Conservation (phyloP, 2,113 vertebrate genomes). For the Enhydra lutris region DNA sequence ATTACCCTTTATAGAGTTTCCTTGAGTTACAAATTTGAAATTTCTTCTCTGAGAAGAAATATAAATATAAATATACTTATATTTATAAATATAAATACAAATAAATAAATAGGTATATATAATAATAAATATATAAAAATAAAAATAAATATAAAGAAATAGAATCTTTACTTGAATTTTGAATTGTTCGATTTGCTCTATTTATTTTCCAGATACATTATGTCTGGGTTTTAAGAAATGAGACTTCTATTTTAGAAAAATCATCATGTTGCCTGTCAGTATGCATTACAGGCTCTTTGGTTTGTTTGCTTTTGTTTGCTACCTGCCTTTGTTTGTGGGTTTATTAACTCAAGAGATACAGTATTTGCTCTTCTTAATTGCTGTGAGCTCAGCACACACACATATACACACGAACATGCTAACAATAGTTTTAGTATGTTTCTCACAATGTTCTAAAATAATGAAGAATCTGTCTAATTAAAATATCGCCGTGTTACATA, state of each 20-base stretch:
- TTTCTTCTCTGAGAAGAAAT: neutral
- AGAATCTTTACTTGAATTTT: slow-evolving; percentile 62
- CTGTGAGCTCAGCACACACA: neutral
- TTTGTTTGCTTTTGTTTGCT: slow-evolving; percentile 59
- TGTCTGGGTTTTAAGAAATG: slow-evolving; percentile 46
- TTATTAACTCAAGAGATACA: slow-evolving; percentile 34
- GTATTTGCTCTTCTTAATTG: neutral
- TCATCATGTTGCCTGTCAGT: slow-evolving; percentile 44
- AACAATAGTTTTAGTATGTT: neutral
- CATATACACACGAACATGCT: neutral
- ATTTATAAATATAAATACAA: too few species aligned
- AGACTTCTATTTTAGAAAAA: slow-evolving; percentile 43
- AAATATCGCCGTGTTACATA: slow-evolving; percentile 10
- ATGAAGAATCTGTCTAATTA: slow-evolving; percentile 37
- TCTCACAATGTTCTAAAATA: slow-evolving; percentile 8
- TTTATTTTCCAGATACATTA: slow-evolving; percentile 66
- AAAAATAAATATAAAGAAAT: neutral
- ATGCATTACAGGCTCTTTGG: slow-evolving; percentile 29
- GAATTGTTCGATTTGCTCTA: slow-evolving; percentile 69
- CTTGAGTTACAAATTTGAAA: neutral
- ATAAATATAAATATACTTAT: too few species aligned
- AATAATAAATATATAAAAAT: too few species aligned
- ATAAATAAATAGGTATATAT: too few species aligned
- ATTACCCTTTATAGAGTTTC: neutral
- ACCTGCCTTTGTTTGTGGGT: slow-evolving; percentile 24